Evolutionary conservation across 2,888 invertebrate species (phyloP).

Genomic region (Lagria hirta): DNA sequence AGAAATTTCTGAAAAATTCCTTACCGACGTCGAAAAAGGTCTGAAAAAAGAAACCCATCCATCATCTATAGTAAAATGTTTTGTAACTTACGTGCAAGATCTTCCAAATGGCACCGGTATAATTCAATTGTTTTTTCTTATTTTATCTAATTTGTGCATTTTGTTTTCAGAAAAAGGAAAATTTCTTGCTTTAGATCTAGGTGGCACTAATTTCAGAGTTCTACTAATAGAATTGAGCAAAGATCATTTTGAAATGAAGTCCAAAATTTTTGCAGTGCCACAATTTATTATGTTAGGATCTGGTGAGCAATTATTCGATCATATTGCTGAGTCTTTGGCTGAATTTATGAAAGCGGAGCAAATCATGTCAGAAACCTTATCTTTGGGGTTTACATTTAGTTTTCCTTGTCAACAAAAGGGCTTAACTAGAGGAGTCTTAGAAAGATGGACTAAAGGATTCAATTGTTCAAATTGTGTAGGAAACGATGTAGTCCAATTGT

Average conservation of each 20-base stretch:
- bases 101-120: slow-evolving; percentile 90
- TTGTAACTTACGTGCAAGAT: slow-evolving; percentile 92
- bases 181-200: slow-evolving; percentile 94
- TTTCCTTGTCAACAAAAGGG: slow-evolving; percentile 89
- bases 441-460: slow-evolving; percentile 96
- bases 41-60: slow-evolving; percentile 76
- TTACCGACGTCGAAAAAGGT: slow-evolving; percentile 77
- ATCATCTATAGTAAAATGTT: slow-evolving; percentile 86
- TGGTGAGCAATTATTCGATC: slow-evolving; percentile 86
- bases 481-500: slow-evolving; percentile 84
- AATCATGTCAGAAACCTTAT: slow-evolving; percentile 73
- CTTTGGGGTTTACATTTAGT: slow-evolving; percentile 97
- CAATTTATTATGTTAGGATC: slow-evolving; percentile 92
- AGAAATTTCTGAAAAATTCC: slow-evolving; percentile 74
- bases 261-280: slow-evolving; percentile 96
- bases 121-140: slow-evolving; percentile 3
- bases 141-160: background rate
- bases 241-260: slow-evolving; percentile 91
- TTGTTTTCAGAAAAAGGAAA: slow-evolving; percentile 77
- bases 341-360: slow-evolving; percentile 87
- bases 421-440: slow-evolving; percentile 80
- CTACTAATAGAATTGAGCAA: slow-evolving; percentile 85
- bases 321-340: slow-evolving; percentile 91
- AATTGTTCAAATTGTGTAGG: slow-evolving; percentile 88
- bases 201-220: slow-evolving; percentile 97